Percentiles rank a stretch among this genome's conserved stretches.
These are phyloP conservation scores for Blastobasis lacticolella DNA, from an alignment of 2,888 invertebrate genomes.

Conservation along the genomic window DNA sequence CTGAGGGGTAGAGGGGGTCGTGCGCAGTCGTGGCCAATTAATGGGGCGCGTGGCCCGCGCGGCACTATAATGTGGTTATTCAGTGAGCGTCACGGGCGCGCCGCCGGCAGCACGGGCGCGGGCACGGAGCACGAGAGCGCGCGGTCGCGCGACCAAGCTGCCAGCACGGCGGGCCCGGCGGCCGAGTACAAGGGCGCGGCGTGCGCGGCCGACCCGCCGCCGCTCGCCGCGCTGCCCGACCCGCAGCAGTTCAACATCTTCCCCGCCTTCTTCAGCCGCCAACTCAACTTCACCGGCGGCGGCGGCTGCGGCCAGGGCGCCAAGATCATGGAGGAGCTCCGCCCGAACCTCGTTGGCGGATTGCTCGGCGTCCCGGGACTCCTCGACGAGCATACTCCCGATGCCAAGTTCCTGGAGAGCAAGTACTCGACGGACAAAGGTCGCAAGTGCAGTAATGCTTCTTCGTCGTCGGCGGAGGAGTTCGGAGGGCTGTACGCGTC, in stretches of 20 bases:
- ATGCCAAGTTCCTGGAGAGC: slow-evolving; percentile 75
- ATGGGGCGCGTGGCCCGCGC: slow-evolving; percentile 60
- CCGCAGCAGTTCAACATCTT: slow-evolving; percentile 93
- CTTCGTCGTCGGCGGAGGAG: slow-evolving; percentile 88
- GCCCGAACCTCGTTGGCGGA: slow-evolving; percentile 87
- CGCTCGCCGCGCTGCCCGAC: slow-evolving; percentile 75
- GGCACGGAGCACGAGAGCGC: slow-evolving; percentile 63
- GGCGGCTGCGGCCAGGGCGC: slow-evolving; percentile 80
- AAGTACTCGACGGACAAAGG: slow-evolving; percentile 73
- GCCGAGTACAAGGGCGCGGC: slow-evolving; percentile 89
- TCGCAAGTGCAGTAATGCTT: slow-evolving; percentile 85
- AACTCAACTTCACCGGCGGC: slow-evolving; percentile 85
- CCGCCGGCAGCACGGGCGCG: slow-evolving; percentile 63
- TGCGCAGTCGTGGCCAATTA: slow-evolving; percentile 73
- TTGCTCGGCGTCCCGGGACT: slow-evolving; percentile 85
- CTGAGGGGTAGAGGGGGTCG: slow-evolving; percentile 53
- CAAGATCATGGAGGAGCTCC: slow-evolving; percentile 90
- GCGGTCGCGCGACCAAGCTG: slow-evolving; percentile 62
- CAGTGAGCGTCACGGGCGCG: slow-evolving; percentile 76
- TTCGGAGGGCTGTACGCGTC: slow-evolving; percentile 89
- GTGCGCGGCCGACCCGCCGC: slow-evolving; percentile 75
- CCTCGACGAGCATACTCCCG: slow-evolving; percentile 82
- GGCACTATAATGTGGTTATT: slow-evolving; percentile 78
- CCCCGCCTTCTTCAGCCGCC: slow-evolving; percentile 92
- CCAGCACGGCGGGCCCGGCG: slow-evolving; percentile 85